Base-by-base conservation (phyloP, 92 coral and sea anemone genomes). In the Nematostella vectensis region DNA sequence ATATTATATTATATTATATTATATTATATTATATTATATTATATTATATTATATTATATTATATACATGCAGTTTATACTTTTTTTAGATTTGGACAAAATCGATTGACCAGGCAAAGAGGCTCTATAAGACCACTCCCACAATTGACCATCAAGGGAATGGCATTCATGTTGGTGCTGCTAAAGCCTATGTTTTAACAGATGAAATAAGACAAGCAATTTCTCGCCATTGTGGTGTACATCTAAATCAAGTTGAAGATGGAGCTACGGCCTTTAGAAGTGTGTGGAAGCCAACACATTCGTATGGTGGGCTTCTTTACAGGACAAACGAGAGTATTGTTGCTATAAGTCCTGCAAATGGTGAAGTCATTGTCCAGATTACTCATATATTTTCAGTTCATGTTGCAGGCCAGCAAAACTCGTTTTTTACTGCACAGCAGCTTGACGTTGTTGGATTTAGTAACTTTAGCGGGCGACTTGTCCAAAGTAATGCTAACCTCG, bases 251-350 rank as follows among this genome's bases (percentile, higher is more conserved):
- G 83, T 69, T 39, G 65, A 54, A 10, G 83, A 76, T 37, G 49
- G 55, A 3, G 77, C 62, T 20, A 38, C 48, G 50, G 39, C 57
- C 17, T 69, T 58, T 47, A 59, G 67, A 39, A 76, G 77, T 42
- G 63, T 71, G 16, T 77, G 79, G 84, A 49, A 62, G 54, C 74
- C 79, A 64, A 52, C 39, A 26, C 84, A 77, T 59, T 63, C 53
- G 6, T 77, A 62, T 56, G 65, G 39, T 71, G 79, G 79, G 25
- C 70, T 77, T 33, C 72, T 70, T 30, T 77, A 77, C 17, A 55
- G 79, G 47, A 59, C 55, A 21, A 49, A 29, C 31, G 79, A 72
- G 11, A 57, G 59, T 49, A 55, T 63, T 53, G 59, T 55, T 67
- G 71, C 51, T 36, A 33, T 71, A 58, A 45, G 61, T 42, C 24